Conservation (phyloP, 2,113 vertebrate genomes). For the Dissostichus mawsoni region DNA sequence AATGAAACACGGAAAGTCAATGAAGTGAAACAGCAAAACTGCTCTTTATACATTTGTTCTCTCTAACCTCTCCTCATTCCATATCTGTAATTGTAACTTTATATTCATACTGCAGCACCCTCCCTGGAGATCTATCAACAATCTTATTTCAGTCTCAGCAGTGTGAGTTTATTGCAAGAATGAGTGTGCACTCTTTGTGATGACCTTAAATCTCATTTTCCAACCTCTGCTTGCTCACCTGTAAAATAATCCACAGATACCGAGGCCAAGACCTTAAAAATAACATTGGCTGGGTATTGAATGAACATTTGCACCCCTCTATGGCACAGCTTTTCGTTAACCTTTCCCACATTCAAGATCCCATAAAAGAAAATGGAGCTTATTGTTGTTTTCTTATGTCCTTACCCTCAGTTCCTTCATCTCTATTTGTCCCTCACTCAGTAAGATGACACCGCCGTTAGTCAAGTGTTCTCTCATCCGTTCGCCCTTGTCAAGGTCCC, state of each 20-base stretch:
- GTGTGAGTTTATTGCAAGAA: conserved; percentile 43
- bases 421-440: conserved; percentile 12
- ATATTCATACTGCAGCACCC: conserved; percentile 39
- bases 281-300: conserved; percentile 65
- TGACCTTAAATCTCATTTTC: conserved; percentile 78
- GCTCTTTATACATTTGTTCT: conserved; percentile 62
- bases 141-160: conserved; percentile 52
- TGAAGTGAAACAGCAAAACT: conserved; percentile 50
- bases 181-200: conserved; percentile 38
- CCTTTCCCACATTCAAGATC: conserved; percentile 42
- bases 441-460: conserved; percentile 51
- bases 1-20: conserved; percentile 54
- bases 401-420: conserved; percentile 41
- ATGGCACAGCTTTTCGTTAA: conserved; percentile 36
- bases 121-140: conserved; percentile 52
- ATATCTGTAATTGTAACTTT: conserved; percentile 61
- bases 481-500: conserved; percentile 40
- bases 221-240: conserved; percentile 70
- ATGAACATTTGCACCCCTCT: conserved; percentile 44
- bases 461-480: conserved; percentile 27
- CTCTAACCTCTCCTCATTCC: conserved; percentile 33
- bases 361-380: conserved; percentile 47
- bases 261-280: conserved; percentile 69
- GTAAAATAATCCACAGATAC: conserved; percentile 68
- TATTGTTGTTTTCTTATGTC: conserved; percentile 55